These are phyloP conservation scores for Hetaerina americana DNA, from an alignment of 1,140 invertebrate species.

Conservation along the genomic window DNA sequence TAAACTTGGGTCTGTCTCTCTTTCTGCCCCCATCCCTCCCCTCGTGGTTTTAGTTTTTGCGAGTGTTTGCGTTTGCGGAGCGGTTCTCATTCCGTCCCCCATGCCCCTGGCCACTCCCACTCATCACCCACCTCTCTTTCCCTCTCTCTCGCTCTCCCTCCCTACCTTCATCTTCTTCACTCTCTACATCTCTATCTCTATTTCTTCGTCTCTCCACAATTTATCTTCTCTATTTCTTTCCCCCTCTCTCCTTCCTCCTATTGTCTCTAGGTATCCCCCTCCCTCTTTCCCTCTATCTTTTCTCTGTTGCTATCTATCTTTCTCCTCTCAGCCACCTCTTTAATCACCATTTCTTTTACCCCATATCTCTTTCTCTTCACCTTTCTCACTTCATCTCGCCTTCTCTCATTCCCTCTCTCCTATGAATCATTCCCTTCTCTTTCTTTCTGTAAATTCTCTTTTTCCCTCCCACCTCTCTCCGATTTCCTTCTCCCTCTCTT, in stretches of 20 bases:
- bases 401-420: no score
- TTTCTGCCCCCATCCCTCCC: not conserved
- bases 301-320: no score
- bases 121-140: not conserved
- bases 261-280: conserved; percentile 2
- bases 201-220: not conserved
- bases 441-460: no score
- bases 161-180: not conserved
- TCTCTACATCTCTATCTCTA: not conserved
- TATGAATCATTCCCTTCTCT: no score
- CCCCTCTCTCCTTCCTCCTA: conserved; percentile 7
- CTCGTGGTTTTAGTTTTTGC: not conserved
- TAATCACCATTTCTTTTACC: no score
- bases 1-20: not conserved
- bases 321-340: no score
- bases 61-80: not conserved
- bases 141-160: conserved; percentile 11
- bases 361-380: no score
- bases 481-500: no score
- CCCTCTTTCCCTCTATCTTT: not conserved
- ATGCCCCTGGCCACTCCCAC: not conserved
- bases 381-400: no score
- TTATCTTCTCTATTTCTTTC: not conserved
- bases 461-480: no score
- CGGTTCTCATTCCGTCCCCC: not conserved